These are phyloP conservation scores for Battus philenor DNA, from an alignment of 1,140 invertebrate genomes.

Conservation along the genomic window DNA sequence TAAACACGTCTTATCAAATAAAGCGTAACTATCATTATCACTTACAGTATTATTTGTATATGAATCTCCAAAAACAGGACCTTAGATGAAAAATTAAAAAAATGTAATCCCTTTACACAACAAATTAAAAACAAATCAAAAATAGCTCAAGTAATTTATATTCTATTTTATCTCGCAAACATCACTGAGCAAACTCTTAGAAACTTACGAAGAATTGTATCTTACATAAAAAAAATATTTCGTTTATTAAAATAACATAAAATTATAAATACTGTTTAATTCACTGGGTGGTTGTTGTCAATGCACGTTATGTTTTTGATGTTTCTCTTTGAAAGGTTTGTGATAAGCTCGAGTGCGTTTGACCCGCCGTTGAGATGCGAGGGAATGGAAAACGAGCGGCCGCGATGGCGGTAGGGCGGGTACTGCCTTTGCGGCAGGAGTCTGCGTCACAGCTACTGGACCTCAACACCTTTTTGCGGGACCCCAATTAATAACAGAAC, in stretches of 20 bases:
- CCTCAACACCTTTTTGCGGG: conserved; percentile 61
- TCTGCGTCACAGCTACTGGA: conserved; percentile 59
- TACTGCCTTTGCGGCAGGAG: conserved; percentile 63
- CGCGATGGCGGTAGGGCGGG: conserved; percentile 37
- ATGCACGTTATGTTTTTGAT: neutral
- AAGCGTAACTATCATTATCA: too few species aligned
- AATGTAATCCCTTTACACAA: neutral
- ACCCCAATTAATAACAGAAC: conserved; percentile 64
- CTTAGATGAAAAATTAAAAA: conserved; percentile 1
- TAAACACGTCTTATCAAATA: too few species aligned
- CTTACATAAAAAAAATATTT: conserved; percentile 3
- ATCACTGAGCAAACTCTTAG: conserved; percentile 10
- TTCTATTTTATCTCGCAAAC: neutral
- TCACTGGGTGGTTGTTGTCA: neutral
- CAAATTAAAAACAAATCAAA: conserved; percentile 1
- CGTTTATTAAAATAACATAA: conserved; percentile 4
- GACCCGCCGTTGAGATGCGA: conserved; percentile 10
- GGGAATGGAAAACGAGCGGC: conserved; percentile 29
- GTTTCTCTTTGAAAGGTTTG: conserved; percentile 9
- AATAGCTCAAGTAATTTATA: conserved; percentile 1
- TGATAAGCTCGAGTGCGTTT: conserved; percentile 14
- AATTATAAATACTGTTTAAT: conserved; percentile 2
- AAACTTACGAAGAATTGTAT: conserved; percentile 10
- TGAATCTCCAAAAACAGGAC: conserved; percentile 13
- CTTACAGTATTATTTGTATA: conserved; percentile 9